Percentiles rank a stretch among this genome's conserved stretches.
Evolutionary conservation across 2,888 invertebrate genomes (phyloP).

Genomic region (Strigamia maritima): DNA sequence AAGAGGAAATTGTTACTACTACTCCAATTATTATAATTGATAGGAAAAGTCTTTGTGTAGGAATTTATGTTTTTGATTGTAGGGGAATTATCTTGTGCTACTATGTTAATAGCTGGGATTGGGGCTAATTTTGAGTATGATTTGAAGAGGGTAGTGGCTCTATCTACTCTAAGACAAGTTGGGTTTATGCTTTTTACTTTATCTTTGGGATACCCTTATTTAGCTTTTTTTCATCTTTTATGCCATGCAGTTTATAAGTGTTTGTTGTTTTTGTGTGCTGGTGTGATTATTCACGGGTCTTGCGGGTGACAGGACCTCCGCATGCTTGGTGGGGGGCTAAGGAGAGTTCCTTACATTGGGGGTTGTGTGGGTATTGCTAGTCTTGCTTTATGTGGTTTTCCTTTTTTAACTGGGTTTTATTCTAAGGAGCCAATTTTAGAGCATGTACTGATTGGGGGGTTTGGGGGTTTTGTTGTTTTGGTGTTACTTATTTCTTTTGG

Average conservation of each 20-base stretch:
- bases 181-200: constrained; percentile 69
- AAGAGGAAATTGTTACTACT: no score
- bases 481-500: constrained; percentile 39
- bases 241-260: constrained; percentile 74
- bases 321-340: constrained; percentile 41
- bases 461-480: background rate
- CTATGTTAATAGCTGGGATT: constrained; percentile 50
- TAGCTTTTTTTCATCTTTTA: constrained; percentile 70
- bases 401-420: constrained; percentile 48
- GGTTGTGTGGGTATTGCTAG: constrained; percentile 39
- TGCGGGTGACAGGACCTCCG: constrained; percentile 67
- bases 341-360: constrained; percentile 21
- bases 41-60: no score
- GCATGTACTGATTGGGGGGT: constrained; percentile 38
- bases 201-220: constrained; percentile 57
- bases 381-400: constrained; percentile 46
- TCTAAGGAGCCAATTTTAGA: constrained; percentile 47
- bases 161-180: constrained; percentile 71
- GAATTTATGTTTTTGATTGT: no score
- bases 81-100: constrained; percentile 52
- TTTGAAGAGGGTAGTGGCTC: constrained; percentile 74
- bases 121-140: constrained; percentile 56
- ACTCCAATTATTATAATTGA: no score
- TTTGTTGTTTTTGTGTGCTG: constrained; percentile 69
- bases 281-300: constrained; percentile 65